phyloP scores from a whole-genome alignment of 2,113 vertebrate species.

The Aptenodytes patagonicus region DNA sequence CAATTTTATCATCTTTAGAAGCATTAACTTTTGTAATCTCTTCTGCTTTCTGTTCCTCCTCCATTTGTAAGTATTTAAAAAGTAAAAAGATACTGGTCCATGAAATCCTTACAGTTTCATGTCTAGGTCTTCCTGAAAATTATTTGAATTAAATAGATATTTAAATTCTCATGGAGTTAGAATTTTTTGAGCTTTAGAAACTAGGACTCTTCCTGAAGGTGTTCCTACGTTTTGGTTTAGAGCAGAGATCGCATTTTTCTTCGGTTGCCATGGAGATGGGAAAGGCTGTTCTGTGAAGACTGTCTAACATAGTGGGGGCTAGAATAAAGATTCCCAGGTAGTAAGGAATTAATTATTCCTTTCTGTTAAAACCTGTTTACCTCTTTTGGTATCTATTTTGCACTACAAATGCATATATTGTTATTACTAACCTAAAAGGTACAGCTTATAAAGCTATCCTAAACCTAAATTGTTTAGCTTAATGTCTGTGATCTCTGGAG shows the following conservation, averaged over 20 bases:
- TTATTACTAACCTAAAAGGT: neutral
- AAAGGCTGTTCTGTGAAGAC: neutral
- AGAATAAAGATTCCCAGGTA: neutral
- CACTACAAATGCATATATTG: neutral
- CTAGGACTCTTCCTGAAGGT: neutral
- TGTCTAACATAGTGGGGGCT: neutral
- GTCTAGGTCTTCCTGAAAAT: neutral
- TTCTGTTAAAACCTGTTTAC: neutral
- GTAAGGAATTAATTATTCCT: neutral
- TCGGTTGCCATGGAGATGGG: slow-evolving; percentile 8
- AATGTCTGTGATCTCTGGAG: neutral
- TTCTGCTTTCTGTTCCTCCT: neutral
- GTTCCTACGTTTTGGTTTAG: neutral
- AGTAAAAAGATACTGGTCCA: neutral
- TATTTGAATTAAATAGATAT: neutral
- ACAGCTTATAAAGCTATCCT: neutral
- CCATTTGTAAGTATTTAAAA: neutral
- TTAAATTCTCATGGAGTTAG: neutral
- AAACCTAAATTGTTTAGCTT: neutral
- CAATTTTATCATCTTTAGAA: neutral
- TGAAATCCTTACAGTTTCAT: neutral
- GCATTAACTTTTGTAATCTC: neutral
- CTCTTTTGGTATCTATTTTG: neutral
- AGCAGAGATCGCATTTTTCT: neutral
- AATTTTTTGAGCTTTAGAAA: neutral